Base-by-base conservation (phyloP, 2,113 vertebrate genomes). In the Nipponia nippon region DNA sequence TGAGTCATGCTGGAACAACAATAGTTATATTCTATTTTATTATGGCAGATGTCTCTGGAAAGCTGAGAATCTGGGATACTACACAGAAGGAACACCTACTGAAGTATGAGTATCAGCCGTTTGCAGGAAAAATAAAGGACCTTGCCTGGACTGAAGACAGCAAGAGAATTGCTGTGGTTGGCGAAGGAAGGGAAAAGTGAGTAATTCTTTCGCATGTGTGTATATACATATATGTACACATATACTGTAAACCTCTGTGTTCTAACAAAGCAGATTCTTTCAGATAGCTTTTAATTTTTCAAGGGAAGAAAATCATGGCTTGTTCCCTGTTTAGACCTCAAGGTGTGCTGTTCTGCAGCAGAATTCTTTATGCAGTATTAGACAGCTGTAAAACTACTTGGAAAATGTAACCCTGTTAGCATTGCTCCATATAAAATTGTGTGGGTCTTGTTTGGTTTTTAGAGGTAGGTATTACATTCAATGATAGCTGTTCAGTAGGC, bases 11-110 rank as follows among this genome's bases (percentile, higher is more conserved):
- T 96, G 89, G 72, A 96, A 90, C 56, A 69, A 81, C 79, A 86
- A 81, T 83, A 85, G 49, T 92, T 95, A 59, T 72, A 36, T 91
- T 69, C 66, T 97, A 3, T 70, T 97, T 87, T 96, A 58, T 93
- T 97, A 66, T 93, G 55, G 8, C 94, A 99, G 99, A 99, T 98
- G 89, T 98, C 63, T 98, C 99, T 8, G 99, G 99, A 92, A 99
- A 99, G 97, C 97, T 99, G 67, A 98, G 99, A 73, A 99, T 99
- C 98, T 99, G 99, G 99, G 99, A 99, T 97, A 99, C 99, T 30
- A 99, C 99, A 9, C 99, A 99, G 98, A 99, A 99, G 95, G 99
- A 99, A 83, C 99, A 99, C 93, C 71, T 99, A 63, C 96, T 99
- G 62, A 99, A 99, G 98, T 99, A 99, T 26, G 99, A 99, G 95